Evolutionary conservation across 2,113 vertebrate genomes (phyloP).

Genomic region (Indri indri): DNA sequence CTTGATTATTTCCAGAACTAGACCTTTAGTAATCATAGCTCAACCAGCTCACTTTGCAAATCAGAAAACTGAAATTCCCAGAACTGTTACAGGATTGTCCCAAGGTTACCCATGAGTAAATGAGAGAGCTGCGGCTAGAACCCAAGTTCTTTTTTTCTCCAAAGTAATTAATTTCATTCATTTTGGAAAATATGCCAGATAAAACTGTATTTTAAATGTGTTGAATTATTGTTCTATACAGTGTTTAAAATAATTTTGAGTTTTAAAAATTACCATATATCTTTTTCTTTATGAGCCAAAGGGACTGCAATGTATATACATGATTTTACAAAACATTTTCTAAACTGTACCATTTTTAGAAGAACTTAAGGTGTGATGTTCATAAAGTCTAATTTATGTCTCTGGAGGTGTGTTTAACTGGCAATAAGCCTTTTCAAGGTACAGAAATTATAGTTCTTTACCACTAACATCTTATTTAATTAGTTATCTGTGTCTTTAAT

Average conservation of each 20-base stretch:
- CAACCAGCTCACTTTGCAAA: constrained; percentile 18
- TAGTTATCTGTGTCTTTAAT: constrained; percentile 42
- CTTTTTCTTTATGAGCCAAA: constrained; percentile 42
- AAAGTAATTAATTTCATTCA: neutral
- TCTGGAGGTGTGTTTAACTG: constrained; percentile 40
- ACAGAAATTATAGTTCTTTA: constrained; percentile 44
- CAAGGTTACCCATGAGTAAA: neutral
- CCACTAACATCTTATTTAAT: constrained; percentile 32
- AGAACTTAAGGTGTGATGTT: constrained; percentile 4
- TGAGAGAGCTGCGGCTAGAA: neutral
- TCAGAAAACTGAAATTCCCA: neutral
- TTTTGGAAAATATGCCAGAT: neutral
- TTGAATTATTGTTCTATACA: neutral
- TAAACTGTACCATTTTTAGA: constrained; percentile 39
- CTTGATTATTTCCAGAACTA: neutral
- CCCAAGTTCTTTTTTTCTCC: neutral
- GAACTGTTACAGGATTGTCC: neutral
- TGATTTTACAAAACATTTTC: constrained; percentile 34
- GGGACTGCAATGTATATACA: neutral
- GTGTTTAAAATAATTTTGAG: constrained; percentile 31
- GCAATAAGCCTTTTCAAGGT: constrained; percentile 53
- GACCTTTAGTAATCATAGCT: neutral
- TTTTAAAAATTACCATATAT: neutral
- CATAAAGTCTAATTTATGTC: constrained; percentile 47
- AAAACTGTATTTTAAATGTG: neutral